Conservation (phyloP, 2,113 vertebrate species). For the Passer montanus region DNA sequence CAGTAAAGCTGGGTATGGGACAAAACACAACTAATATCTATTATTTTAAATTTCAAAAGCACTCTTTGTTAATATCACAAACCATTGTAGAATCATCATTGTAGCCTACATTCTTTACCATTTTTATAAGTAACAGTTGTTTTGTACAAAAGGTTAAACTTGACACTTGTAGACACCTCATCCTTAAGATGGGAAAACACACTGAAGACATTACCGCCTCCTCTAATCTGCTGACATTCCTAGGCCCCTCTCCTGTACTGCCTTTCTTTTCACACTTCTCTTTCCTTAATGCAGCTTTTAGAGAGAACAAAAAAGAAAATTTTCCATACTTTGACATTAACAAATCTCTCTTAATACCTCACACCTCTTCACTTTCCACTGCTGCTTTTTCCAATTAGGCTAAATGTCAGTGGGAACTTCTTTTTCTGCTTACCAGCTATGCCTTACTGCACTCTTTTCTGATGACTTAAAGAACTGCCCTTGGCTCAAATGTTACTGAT, state of each 20-base stretch:
- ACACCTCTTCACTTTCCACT: slow-evolving; percentile 35
- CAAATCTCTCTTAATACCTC: slow-evolving; percentile 1
- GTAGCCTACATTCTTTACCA: not conserved
- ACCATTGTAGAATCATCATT: not conserved
- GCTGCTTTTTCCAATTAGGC: slow-evolving; percentile 4
- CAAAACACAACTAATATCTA: not conserved
- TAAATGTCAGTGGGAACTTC: slow-evolving; percentile 19
- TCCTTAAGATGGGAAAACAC: slow-evolving; percentile 25
- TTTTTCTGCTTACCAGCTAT: not conserved
- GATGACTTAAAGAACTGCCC: not conserved
- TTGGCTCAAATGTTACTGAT: not conserved
- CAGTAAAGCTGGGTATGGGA: not conserved
- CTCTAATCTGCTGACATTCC: slow-evolving; percentile 7
- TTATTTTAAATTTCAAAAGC: not conserved
- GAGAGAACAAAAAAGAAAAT: not conserved
- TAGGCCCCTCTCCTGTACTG: not conserved
- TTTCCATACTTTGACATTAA: slow-evolving; percentile 30
- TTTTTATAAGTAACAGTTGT: slow-evolving; percentile 3
- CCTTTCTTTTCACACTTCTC: slow-evolving; percentile 9
- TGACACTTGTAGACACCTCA: slow-evolving; percentile 12
- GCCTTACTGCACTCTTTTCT: not conserved
- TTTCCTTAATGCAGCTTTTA: slow-evolving; percentile 3
- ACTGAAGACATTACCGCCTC: not conserved
- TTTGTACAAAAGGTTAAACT: slow-evolving; percentile 22
- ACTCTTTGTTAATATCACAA: not conserved